phyloP scores from a whole-genome alignment of 2,888 invertebrate species.

The Ophonus ardosiacus region DNA sequence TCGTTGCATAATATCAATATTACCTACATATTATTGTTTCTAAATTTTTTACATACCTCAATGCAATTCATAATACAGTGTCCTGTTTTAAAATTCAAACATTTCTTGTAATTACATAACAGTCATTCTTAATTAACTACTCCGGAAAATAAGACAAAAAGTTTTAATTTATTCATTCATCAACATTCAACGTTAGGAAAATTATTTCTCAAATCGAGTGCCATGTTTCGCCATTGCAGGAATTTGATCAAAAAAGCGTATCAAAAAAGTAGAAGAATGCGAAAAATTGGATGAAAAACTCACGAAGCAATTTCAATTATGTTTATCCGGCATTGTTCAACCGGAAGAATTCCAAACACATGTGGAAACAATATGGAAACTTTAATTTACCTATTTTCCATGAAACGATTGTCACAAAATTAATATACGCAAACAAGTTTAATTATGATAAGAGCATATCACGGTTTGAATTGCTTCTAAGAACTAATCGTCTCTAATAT shows the following conservation, averaged over 20 bases:
- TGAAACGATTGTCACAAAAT: neutral
- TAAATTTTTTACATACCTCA: slow-evolving; percentile 28
- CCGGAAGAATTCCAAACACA: neutral
- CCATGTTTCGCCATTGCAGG: neutral
- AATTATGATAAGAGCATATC: too few species aligned
- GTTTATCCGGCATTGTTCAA: neutral
- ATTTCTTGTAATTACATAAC: slow-evolving; percentile 36
- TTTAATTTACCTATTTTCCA: neutral
- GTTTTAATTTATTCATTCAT: slow-evolving; percentile 18
- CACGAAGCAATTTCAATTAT: neutral
- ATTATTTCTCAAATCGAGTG: neutral
- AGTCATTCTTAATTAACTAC: slow-evolving; percentile 21
- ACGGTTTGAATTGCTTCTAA: too few species aligned
- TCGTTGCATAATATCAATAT: slow-evolving; percentile 24
- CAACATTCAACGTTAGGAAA: neutral
- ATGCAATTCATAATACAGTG: slow-evolving; percentile 8
- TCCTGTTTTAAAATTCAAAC: slow-evolving; percentile 33
- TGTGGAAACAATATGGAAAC: neutral
- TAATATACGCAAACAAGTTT: too few species aligned
- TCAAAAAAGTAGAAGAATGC: neutral
- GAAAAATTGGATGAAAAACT: neutral
- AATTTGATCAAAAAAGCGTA: neutral
- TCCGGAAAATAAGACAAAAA: slow-evolving; percentile 27
- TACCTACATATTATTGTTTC: slow-evolving; percentile 29
- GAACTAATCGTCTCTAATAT: too few species aligned